Conservation (phyloP, 2,888 invertebrate genomes). For the Tipula lateralis region DNA sequence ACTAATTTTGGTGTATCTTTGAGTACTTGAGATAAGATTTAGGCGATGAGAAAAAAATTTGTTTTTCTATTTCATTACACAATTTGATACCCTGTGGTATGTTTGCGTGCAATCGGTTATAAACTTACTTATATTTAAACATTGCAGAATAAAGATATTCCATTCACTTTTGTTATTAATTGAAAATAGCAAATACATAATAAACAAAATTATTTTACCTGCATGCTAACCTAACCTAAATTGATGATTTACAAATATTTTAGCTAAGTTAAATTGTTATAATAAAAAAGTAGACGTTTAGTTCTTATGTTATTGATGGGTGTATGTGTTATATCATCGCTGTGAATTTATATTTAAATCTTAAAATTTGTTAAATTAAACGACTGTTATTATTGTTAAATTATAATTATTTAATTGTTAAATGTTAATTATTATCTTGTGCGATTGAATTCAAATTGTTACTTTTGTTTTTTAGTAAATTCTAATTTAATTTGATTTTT, state of each 20-base stretch:
- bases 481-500: background rate
- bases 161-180: background rate
- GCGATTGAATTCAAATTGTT: background rate
- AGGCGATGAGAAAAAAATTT: background rate
- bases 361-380: background rate
- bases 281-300: no score
- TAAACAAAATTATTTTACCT: background rate
- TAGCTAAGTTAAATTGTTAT: background rate
- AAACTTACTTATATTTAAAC: background rate
- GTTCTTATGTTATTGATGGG: background rate
- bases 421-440: background rate
- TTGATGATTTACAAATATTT: background rate
- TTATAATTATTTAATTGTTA: background rate
- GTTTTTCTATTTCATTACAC: background rate
- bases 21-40: background rate
- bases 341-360: background rate
- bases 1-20: background rate
- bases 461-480: background rate
- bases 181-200: background rate
- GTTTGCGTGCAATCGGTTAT: background rate
- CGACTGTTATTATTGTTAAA: background rate
- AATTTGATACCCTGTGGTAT: background rate
- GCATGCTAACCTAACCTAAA: background rate
- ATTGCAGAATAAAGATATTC: background rate
- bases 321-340: background rate